Evolutionary conservation across 2,113 vertebrate genomes (phyloP).

Genomic region (Penelope pileata): DNA sequence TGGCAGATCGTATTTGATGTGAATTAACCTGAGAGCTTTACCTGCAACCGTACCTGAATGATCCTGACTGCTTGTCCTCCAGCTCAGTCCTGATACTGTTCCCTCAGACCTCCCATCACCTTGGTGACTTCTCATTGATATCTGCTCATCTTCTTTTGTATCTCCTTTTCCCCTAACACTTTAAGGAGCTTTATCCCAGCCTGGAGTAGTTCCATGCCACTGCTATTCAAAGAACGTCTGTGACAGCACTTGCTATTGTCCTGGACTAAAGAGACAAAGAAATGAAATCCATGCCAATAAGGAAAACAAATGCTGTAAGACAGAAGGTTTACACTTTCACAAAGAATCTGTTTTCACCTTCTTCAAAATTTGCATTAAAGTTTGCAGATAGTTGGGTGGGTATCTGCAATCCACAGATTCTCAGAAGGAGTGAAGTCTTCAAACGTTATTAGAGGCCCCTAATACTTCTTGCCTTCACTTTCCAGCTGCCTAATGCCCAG

Average conservation of each 20-base stretch:
- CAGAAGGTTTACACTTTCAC: background rate
- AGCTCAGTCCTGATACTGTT: background rate
- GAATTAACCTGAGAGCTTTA: background rate
- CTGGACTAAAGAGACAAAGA: background rate
- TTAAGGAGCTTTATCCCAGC: background rate
- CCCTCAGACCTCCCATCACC: background rate
- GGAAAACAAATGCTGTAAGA: background rate
- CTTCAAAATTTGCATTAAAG: background rate
- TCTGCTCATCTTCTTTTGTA: background rate
- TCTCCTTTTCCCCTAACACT: background rate
- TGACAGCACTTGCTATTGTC: background rate
- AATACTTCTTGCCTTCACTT: background rate
- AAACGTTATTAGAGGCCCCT: background rate
- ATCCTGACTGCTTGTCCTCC: background rate
- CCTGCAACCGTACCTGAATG: constrained; percentile 11
- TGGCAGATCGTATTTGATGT: constrained; percentile 1
- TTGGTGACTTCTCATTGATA: accelerated
- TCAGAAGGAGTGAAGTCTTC: background rate
- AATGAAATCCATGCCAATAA: background rate
- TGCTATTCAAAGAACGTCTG: background rate
- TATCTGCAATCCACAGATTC: background rate
- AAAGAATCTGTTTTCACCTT: background rate
- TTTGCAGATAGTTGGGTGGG: background rate
- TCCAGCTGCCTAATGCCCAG: background rate
- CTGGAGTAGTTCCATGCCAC: background rate